phyloP scores from a whole-genome alignment of 1,140 invertebrate genomes.

The Anastrepha obliqua region DNA sequence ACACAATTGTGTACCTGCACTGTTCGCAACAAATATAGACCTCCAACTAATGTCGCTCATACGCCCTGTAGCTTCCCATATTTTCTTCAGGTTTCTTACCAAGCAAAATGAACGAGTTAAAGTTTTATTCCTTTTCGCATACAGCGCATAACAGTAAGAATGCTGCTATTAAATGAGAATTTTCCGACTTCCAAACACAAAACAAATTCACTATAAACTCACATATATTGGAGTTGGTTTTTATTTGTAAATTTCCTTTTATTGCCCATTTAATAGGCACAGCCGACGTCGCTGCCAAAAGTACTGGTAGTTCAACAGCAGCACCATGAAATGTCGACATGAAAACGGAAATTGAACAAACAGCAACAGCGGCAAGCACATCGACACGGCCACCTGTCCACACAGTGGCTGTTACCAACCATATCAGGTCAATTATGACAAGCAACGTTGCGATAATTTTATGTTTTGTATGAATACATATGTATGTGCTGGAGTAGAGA shows the following conservation, averaged over 20 bases:
- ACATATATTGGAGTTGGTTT: neutral
- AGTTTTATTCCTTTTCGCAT: neutral
- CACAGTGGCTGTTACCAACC: neutral
- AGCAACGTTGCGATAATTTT: neutral
- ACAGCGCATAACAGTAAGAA: neutral
- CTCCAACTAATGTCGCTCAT: too few species aligned
- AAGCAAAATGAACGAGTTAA: neutral
- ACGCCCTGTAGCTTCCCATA: too few species aligned
- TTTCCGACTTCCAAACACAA: neutral
- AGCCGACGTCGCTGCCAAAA: neutral
- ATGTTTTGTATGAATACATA: neutral
- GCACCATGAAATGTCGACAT: neutral
- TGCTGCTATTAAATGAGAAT: neutral
- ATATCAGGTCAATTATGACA: constrained; percentile 11
- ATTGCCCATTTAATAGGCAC: neutral
- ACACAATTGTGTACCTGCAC: too few species aligned
- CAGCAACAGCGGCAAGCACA: neutral
- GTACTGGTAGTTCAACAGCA: neutral
- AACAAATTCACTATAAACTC: neutral
- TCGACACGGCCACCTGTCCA: neutral
- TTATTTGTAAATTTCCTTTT: neutral
- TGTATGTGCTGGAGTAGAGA: neutral
- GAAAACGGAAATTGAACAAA: neutral
- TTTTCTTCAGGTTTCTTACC: neutral
- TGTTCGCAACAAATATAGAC: too few species aligned